Conservation (phyloP, 2,113 vertebrate species). For the Sialia sialis region DNA sequence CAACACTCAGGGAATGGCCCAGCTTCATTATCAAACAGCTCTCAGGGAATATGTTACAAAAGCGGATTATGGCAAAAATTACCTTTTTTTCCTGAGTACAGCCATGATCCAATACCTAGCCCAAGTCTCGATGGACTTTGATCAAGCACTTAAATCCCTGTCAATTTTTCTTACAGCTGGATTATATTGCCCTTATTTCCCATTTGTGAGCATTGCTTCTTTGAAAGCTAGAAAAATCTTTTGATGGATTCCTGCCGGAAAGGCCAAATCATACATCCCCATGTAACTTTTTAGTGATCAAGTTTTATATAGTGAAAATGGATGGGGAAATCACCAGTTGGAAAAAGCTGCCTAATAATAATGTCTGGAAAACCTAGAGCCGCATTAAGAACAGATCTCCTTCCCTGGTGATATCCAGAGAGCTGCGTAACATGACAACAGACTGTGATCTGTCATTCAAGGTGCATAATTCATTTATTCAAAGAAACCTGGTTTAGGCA, state of each 20-base stretch:
- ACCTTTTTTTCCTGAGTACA: background rate
- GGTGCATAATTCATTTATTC: background rate
- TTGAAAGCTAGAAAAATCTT: background rate
- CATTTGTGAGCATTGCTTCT: background rate
- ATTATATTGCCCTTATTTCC: background rate
- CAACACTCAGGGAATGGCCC: background rate
- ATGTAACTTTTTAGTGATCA: background rate
- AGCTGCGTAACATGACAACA: background rate
- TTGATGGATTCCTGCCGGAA: background rate
- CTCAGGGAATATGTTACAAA: background rate
- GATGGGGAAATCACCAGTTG: background rate
- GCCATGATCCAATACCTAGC: background rate
- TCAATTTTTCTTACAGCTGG: background rate
- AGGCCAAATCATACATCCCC: background rate
- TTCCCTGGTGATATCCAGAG: background rate
- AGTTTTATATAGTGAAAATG: background rate
- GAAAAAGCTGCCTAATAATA: background rate
- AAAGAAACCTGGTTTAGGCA: background rate
- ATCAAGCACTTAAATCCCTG: background rate
- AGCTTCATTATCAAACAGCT: background rate
- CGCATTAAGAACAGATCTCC: accelerated
- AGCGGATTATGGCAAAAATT: background rate
- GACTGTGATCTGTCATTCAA: background rate
- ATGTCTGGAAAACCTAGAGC: background rate
- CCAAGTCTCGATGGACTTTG: background rate